Evolutionary conservation across 2,888 invertebrate genomes (phyloP), one percentile per base, ranked within the genome.

Genomic region (Aphidoletes aphidimyza): DNA sequence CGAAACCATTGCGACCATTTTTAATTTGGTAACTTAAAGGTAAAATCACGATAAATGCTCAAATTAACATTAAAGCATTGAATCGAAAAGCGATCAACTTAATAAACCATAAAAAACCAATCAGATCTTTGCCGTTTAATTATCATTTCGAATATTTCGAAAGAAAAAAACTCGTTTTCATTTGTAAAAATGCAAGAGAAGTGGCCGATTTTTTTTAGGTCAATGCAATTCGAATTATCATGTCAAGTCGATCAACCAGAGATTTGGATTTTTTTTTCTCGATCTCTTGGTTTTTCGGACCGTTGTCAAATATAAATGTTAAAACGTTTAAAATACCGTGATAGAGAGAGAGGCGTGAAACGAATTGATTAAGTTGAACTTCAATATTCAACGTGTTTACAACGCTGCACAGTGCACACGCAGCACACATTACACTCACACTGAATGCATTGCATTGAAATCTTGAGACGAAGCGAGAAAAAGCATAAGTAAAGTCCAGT

Each of bases 201-300:
- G 69, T 69, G 69, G 69, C 30, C 69, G 30, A 69, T 69, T 69
- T n/a, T n/a, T n/a, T 69, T 69, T 69, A 30, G 69, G 69, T 69
- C 69, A 69, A 69, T 69, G 69, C 69, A 69, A 69, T 69, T 34
- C 30, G 69, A 69, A 69, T 69, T 69, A 30, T 69, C 69, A 69
- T 69, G 69, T 69, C 69, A 69, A 69, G 69, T 69, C 34, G 34
- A 69, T 30, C 69, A 22, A 54, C 54, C 54, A 14, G 6, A n/a
- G 69, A 34, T 34, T 30, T 69, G 2, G 14, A 54, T 26, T 69
- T 69, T 30, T 69, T 69, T 69, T 30, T 14, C 17, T 69, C 17
- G 8, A 14, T 69, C 54, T 54, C 22, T 54, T 11, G 54, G 30
- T 17, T n/a, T 14, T 30, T n/a, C 34, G n/a, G 30, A 22, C 5